These are phyloP conservation scores for Calameuta filiformis DNA, from an alignment of 2,888 invertebrate genomes.

Conservation along the genomic window DNA sequence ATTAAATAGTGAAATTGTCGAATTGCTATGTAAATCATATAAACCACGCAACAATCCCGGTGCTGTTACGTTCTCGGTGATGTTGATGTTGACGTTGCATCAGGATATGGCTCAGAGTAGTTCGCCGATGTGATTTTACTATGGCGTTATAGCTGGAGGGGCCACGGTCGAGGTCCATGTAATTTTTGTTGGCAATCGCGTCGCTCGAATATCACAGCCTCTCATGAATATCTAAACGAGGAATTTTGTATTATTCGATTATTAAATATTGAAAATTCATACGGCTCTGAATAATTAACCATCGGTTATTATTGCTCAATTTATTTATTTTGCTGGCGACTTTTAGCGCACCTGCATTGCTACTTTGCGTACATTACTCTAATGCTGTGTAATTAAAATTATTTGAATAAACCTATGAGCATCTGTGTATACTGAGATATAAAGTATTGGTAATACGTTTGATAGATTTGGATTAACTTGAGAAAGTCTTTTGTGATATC, in stretches of 20 bases:
- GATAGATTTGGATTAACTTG: neutral
- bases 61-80: neutral
- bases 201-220: neutral
- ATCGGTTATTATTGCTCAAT: neutral
- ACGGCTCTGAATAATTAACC: neutral
- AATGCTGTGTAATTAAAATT: neutral
- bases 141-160: slow-evolving; percentile 12
- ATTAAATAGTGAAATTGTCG: slow-evolving; percentile 25
- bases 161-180: neutral
- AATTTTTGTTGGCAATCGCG: neutral
- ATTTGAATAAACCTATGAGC: neutral
- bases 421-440: no score
- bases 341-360: neutral
- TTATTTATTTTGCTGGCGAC: neutral
- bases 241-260: neutral
- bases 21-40: slow-evolving; percentile 31
- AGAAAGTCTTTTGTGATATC: neutral
- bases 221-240: neutral
- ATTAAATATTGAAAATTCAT: neutral
- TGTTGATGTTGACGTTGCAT: slow-evolving; percentile 19
- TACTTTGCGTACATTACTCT: neutral
- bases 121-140: slow-evolving; percentile 23
- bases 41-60: slow-evolving; percentile 6
- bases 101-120: slow-evolving; percentile 9
- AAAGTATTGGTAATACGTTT: neutral